Base-by-base conservation (phyloP, 2,113 vertebrate genomes). In the Scalopus aquaticus region DNA sequence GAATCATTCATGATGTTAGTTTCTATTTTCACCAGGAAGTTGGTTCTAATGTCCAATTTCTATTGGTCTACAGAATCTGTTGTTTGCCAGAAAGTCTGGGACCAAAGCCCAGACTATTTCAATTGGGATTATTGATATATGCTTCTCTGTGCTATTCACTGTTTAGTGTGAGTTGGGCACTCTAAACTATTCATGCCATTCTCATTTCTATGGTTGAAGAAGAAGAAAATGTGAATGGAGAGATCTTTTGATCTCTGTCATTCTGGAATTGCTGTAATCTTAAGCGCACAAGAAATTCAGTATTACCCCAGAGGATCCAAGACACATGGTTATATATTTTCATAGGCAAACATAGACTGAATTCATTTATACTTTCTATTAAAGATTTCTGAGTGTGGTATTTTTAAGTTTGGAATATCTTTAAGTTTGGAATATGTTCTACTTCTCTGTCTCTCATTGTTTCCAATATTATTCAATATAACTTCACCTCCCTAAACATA, bases 41-140 rank as follows among this genome's bases (percentile, higher is more conserved):
- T 88, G 30, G 5, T 83, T 95, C 76, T 90, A n/a, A 80, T 60
- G 81, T 73, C 9, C 42, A 46, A 46, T 94, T 58, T 93, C 60
- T 88, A 72, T 84, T 3, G 26, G 32, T 44, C 67, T 20, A 20
- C 42, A 86, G n/a, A 76, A 17, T 54, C 60, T 86, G 17, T 42
- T 78, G 49, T 51, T 87, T 86, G 42, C 90, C 84, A 90, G 60
- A 30, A 90, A 79, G 46, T 70, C 58, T 94, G 77, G 79, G 90
- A 89, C 26, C 42, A 72, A 76, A 44, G 87, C 90, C 95, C 86
- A 93, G 74, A 12, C 70, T 20, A 17, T 76, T 93, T 94, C 70
- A 65, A 0, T 64, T 73, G 60, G 79, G 56, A 81, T 90, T 94
- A 84, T 70, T 78, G 88, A 83, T 90, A 44, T 22, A 32, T 74